phyloP scores from a whole-genome alignment of 2,888 invertebrate species.

The Mystacides longicornis region DNA sequence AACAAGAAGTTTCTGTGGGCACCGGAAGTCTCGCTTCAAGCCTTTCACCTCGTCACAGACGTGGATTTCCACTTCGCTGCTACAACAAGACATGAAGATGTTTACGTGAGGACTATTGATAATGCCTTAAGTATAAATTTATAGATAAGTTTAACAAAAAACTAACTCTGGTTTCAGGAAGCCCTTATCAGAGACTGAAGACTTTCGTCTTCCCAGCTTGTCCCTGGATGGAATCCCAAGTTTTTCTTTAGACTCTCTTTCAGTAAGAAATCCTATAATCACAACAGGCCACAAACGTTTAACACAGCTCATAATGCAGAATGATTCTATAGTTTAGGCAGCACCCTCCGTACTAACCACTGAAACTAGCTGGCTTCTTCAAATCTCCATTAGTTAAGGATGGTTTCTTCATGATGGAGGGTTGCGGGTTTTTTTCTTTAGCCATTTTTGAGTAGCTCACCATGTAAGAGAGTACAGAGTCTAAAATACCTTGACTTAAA shows the following conservation, averaged over 20 bases:
- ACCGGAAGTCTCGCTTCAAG: conserved; percentile 80
- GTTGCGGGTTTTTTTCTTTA: conserved; percentile 47
- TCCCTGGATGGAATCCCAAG: conserved; percentile 33
- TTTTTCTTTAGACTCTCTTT: conserved; percentile 33
- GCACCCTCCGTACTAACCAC: conserved; percentile 33
- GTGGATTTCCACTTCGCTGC: conserved; percentile 83
- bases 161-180: neutral
- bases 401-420: conserved; percentile 49
- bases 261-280: conserved; percentile 39
- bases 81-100: conserved; percentile 31
- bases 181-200: conserved; percentile 32
- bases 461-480: conserved; percentile 74
- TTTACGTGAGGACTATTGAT: neutral
- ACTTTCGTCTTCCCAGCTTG: conserved; percentile 44
- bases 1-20: conserved; percentile 77
- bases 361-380: conserved; percentile 48
- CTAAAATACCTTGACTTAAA: conserved; percentile 73
- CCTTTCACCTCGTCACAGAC: conserved; percentile 93
- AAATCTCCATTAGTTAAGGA: conserved; percentile 36
- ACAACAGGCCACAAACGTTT: neutral
- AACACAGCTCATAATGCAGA: no score
- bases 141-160: neutral
- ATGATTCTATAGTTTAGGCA: no score
- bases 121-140: neutral
- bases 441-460: conserved; percentile 48